Conservation (phyloP, 2,797 vertebrate genomes). For the Epinephelus coioides region DNA sequence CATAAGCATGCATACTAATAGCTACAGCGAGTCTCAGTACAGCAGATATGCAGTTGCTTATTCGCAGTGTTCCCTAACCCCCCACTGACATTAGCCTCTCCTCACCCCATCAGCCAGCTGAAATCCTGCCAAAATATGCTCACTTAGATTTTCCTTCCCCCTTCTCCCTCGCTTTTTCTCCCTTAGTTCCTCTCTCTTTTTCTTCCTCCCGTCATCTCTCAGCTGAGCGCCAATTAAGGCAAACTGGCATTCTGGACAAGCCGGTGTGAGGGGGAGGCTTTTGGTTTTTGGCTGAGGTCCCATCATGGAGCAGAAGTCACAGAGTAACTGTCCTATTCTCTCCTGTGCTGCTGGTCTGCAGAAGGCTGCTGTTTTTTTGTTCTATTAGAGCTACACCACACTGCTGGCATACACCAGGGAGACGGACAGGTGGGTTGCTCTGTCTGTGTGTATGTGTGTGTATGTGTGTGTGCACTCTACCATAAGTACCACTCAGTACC, state of each 20-base stretch:
- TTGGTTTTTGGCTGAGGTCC: conserved; percentile 63
- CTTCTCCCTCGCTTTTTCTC: conserved; percentile 46
- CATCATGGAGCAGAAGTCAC: conserved; percentile 52
- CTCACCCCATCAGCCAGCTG: conserved; percentile 72
- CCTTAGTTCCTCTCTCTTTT: conserved; percentile 52
- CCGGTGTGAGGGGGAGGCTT: conserved; percentile 40
- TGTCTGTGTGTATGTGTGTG: conserved; percentile 40
- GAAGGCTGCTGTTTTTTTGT: conserved; percentile 59
- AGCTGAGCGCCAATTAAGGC: conserved; percentile 81
- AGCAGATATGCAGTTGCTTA: conserved; percentile 53
- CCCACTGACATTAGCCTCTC: conserved; percentile 71
- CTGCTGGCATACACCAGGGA: conserved; percentile 12
- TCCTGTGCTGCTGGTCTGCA: conserved; percentile 37
- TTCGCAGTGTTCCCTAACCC: conserved; percentile 59
- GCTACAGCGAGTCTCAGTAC: conserved; percentile 38
- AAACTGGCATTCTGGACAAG: conserved; percentile 73
- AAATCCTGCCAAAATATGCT: conserved; percentile 77
- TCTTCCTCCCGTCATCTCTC: conserved; percentile 50
- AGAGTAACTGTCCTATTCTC: conserved; percentile 45
- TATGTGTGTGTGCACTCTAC: conserved; percentile 12
- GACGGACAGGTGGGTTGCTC: conserved; percentile 33
- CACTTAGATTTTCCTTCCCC: conserved; percentile 66
- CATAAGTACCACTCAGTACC: conserved; percentile 39
- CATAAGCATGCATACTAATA: conserved; percentile 34
- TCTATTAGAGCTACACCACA: conserved; percentile 50